phyloP scores from a whole-genome alignment of 1,140 invertebrate genomes.

The Pogonomyrmex californicus region DNA sequence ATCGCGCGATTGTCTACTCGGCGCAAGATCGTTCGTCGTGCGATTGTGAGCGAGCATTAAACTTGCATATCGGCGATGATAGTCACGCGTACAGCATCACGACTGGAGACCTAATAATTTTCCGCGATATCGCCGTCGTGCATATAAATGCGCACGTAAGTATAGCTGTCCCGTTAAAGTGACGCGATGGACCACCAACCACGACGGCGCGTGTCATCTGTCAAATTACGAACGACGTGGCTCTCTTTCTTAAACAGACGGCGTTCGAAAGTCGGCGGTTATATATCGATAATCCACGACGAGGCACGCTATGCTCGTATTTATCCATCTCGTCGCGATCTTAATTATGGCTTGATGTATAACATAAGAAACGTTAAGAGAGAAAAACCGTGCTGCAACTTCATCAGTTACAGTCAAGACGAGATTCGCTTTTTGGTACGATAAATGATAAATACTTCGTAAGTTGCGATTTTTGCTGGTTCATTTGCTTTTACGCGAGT shows the following conservation, averaged over 20 bases:
- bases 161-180: slow-evolving; percentile 37
- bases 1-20: neutral
- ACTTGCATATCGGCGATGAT: slow-evolving; percentile 28
- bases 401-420: no score
- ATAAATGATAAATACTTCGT: neutral
- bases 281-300: neutral
- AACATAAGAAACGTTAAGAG: neutral
- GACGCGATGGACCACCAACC: slow-evolving; percentile 69
- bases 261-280: slow-evolving; percentile 16
- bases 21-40: neutral
- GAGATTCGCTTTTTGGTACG: neutral
- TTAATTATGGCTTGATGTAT: slow-evolving; percentile 18
- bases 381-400: neutral
- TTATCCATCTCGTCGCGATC: slow-evolving; percentile 1
- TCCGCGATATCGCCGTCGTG: slow-evolving; percentile 51
- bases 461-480: neutral
- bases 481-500: neutral
- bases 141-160: slow-evolving; percentile 62
- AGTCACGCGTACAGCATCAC: slow-evolving; percentile 28
- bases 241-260: neutral
- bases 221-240: slow-evolving; percentile 62
- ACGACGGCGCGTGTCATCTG: slow-evolving; percentile 69
- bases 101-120: slow-evolving; percentile 65
- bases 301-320: neutral
- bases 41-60: slow-evolving; percentile 27